Conservation (phyloP, 2,888 invertebrate species). For the Philopedon plagiatum region DNA sequence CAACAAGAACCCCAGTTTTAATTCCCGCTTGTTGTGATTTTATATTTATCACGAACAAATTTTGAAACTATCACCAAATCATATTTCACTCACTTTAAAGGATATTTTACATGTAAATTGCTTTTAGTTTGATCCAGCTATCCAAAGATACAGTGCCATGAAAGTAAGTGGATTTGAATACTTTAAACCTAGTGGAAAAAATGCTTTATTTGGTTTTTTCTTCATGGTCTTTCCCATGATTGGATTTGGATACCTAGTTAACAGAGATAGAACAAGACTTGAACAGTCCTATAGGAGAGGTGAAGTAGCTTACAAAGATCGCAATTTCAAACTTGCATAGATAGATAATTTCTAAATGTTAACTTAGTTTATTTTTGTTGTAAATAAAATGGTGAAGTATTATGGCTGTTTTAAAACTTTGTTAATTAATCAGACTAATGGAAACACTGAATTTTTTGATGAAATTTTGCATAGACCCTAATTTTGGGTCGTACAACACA, state of each 20-base stretch:
- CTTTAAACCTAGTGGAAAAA: constrained; percentile 77
- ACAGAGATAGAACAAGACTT: constrained; percentile 70
- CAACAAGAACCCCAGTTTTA: background rate
- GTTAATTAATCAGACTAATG: too few species aligned
- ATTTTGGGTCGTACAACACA: too few species aligned
- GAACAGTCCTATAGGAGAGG: constrained; percentile 79
- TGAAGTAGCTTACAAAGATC: constrained; percentile 82
- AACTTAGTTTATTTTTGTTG: constrained; percentile 16
- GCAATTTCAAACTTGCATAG: constrained; percentile 79
- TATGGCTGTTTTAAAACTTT: background rate
- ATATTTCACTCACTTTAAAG: too few species aligned
- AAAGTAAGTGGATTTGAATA: constrained; percentile 76
- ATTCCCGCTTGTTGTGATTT: background rate
- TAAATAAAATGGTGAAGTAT: constrained; percentile 19
- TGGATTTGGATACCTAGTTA: constrained; percentile 71
- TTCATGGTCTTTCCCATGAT: constrained; percentile 73
- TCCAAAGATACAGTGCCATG: constrained; percentile 83
- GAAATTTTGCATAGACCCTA: too few species aligned
- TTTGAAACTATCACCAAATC: too few species aligned
- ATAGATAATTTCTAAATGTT: background rate
- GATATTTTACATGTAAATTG: constrained; percentile 27
- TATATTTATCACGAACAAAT: too few species aligned
- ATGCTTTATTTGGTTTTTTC: constrained; percentile 61
- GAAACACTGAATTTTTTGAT: too few species aligned
- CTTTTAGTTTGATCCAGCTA: constrained; percentile 86